These are phyloP conservation scores for Serilophus lunatus DNA, from an alignment of 2,113 vertebrate species.

Conservation along the genomic window DNA sequence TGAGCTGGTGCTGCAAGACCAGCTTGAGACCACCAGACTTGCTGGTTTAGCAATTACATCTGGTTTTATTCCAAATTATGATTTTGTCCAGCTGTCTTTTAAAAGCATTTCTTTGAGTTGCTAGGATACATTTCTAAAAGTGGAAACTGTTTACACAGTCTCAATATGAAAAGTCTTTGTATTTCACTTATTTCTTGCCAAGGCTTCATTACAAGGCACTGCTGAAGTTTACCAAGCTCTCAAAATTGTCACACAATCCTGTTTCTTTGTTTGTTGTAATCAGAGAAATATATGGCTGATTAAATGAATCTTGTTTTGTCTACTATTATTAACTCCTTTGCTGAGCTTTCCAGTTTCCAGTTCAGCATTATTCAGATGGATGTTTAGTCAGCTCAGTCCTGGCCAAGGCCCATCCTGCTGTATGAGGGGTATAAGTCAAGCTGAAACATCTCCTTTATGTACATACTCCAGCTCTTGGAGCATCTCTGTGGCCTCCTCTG, in stretches of 20 bases:
- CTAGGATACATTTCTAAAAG: conserved; percentile 63
- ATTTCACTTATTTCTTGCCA: conserved; percentile 23
- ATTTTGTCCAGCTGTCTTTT: conserved; percentile 43
- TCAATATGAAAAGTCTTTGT: conserved; percentile 28
- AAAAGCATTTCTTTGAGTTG: conserved; percentile 9
- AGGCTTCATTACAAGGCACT: conserved; percentile 5
- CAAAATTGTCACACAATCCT: background rate
- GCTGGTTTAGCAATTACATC: background rate
- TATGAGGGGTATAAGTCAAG: fast-evolving
- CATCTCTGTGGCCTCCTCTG: background rate
- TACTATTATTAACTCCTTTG: background rate
- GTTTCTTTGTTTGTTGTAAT: conserved; percentile 22
- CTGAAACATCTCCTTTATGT: background rate
- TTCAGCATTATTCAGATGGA: background rate
- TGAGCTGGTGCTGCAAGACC: background rate
- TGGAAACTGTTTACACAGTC: conserved; percentile 22
- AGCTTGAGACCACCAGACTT: background rate
- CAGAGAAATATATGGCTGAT: background rate
- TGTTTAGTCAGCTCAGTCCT: background rate
- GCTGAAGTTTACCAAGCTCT: conserved; percentile 25
- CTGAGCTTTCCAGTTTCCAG: background rate
- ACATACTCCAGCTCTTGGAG: background rate
- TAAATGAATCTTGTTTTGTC: background rate
- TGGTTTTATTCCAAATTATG: conserved; percentile 11
- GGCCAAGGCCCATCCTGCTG: background rate